Percentiles rank a stretch among this genome's conserved stretches.
These are phyloP conservation scores for Theodoxus fluviatilis DNA, from an alignment of 2,888 invertebrate species.

Conservation along the genomic window DNA sequence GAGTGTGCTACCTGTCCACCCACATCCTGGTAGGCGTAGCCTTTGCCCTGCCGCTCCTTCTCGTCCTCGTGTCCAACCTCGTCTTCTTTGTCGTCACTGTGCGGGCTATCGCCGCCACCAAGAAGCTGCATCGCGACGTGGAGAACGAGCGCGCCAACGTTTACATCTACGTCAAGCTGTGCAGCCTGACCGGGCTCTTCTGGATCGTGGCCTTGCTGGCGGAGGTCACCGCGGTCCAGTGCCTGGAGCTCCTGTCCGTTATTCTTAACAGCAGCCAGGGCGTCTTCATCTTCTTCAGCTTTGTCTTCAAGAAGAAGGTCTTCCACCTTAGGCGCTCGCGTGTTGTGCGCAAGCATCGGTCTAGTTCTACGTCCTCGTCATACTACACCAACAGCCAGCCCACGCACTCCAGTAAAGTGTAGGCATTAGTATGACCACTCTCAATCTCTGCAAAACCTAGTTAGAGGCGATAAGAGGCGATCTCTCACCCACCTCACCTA, in stretches of 20 bases:
- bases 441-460: no score
- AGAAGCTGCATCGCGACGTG: slow-evolving; percentile 26
- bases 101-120: slow-evolving; percentile 30
- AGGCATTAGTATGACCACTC: no score
- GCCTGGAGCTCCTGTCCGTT: slow-evolving; percentile 38
- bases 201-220: slow-evolving; percentile 44
- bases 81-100: slow-evolving; percentile 37
- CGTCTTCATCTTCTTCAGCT: no score
- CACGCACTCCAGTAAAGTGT: no score
- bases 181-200: slow-evolving; percentile 40
- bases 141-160: slow-evolving; percentile 33
- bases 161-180: slow-evolving; percentile 40
- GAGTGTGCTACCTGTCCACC: slow-evolving; percentile 30
- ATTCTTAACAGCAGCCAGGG: slow-evolving; percentile 40
- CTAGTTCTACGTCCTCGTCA: no score
- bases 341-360: no score
- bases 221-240: slow-evolving; percentile 33
- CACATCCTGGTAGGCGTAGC: slow-evolving; percentile 28
- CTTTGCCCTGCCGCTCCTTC: slow-evolving; percentile 38
- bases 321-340: no score
- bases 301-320: no score
- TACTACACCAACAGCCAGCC: no score
- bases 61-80: slow-evolving; percentile 39
- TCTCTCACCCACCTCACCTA: no score
- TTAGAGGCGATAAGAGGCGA: no score